phyloP scores from a whole-genome alignment of 2,113 vertebrate genomes.

The Arizona elegans region DNA sequence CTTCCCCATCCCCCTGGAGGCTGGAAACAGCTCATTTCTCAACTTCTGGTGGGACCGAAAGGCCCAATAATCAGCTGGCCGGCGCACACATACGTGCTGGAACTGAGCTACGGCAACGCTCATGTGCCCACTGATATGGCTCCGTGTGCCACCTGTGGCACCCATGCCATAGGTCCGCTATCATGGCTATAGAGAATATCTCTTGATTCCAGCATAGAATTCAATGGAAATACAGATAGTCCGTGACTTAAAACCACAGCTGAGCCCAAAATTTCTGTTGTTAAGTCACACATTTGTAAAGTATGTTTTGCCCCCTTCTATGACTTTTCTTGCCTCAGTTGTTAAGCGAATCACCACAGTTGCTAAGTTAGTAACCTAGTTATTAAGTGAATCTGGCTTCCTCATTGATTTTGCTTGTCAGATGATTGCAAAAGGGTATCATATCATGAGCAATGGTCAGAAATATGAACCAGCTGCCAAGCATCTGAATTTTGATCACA shows the following conservation, averaged over 20 bases:
- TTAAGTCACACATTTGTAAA: not conserved
- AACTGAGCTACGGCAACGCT: too few relatives aligned
- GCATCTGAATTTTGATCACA: not conserved
- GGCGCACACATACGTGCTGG: too few relatives aligned
- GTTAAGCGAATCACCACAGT: not conserved
- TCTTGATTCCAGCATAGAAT: not conserved
- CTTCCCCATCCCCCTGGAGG: too few relatives aligned
- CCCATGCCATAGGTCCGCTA: too few relatives aligned
- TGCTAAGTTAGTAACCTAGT: not conserved
- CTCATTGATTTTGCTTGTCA: not conserved
- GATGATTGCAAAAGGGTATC: not conserved
- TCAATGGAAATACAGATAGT: not conserved
- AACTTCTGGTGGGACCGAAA: too few relatives aligned
- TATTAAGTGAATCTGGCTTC: not conserved
- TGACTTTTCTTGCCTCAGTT: not conserved
- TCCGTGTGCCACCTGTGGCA: too few relatives aligned
- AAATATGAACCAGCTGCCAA: not conserved
- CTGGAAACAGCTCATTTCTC: too few relatives aligned
- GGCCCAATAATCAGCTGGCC: too few relatives aligned
- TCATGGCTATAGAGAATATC: not conserved
- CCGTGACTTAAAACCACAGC: not conserved
- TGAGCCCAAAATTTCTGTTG: not conserved
- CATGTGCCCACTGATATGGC: too few relatives aligned
- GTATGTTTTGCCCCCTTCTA: not conserved
- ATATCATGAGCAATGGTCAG: not conserved